A percentile compares a stretch with the other conserved stretches of the same genome.
phyloP scores from a whole-genome alignment of 2,888 invertebrate species.

The Crioceris asparagi region DNA sequence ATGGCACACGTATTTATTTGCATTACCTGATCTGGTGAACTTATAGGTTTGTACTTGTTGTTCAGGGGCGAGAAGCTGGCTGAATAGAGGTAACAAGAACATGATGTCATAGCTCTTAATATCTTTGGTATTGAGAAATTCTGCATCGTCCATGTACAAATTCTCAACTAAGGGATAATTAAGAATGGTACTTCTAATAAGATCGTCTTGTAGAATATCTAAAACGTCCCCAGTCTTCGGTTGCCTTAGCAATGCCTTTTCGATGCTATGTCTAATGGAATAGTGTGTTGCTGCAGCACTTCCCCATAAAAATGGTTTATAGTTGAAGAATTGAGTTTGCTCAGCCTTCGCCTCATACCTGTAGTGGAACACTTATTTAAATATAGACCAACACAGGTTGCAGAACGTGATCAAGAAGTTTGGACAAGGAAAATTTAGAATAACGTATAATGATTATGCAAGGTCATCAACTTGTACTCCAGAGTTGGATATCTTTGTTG shows the following conservation, averaged over 20 bases:
- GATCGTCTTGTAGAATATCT: conserved; percentile 55
- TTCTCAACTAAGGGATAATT: conserved; percentile 47
- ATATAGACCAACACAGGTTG: no score
- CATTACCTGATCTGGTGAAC: conserved; percentile 43
- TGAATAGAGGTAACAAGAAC: conserved; percentile 69
- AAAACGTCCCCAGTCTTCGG: conserved; percentile 63
- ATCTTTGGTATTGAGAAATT: conserved; percentile 7
- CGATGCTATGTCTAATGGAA: conserved; percentile 49
- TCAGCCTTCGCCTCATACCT: conserved; percentile 30
- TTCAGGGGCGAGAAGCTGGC: conserved; percentile 63
- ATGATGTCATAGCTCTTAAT: conserved; percentile 64
- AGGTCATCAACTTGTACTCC: no score
- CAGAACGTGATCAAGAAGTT: no score
- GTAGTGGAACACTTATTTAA: no score
- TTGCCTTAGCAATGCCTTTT: conserved; percentile 55
- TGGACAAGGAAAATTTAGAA: no score
- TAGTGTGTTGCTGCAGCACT: conserved; percentile 69
- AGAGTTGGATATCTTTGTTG: no score
- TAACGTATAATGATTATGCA: no score
- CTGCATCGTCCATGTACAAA: conserved; percentile 23
- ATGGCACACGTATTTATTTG: background rate
- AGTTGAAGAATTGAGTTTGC: conserved; percentile 32
- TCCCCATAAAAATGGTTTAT: conserved; percentile 74
- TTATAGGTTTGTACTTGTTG: conserved; percentile 60
- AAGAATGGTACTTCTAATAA: conserved; percentile 54